Conservation (phyloP, 2,797 vertebrate genomes). For the Acanthurus lineatus region DNA sequence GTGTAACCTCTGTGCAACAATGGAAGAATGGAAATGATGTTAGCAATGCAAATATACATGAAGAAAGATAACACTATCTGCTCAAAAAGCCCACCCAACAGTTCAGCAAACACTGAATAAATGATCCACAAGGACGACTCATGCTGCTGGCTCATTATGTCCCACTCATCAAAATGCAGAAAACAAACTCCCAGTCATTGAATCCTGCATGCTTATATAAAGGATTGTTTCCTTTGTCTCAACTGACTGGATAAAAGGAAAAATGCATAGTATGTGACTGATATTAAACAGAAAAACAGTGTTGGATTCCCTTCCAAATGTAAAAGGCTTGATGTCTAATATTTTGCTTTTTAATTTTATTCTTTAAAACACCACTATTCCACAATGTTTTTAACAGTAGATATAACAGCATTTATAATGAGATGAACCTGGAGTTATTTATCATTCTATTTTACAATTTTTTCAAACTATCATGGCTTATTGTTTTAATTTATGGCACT, state of each 20-base stretch:
- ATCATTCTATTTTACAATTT: neutral
- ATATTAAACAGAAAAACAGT: neutral
- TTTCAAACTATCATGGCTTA: neutral
- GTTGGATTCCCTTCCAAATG: neutral
- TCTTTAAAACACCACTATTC: neutral
- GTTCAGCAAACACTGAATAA: conserved; percentile 59
- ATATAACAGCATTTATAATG: neutral
- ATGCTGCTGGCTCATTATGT: conserved; percentile 43
- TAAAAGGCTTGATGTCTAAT: neutral
- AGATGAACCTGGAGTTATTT: neutral
- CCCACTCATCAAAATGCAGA: conserved; percentile 30
- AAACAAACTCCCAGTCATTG: conserved; percentile 9
- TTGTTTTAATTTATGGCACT: neutral
- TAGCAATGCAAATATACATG: conserved; percentile 24
- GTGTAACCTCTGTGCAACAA: neutral
- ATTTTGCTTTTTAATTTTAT: neutral
- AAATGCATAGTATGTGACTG: neutral
- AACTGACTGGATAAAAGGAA: neutral
- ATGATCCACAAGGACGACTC: conserved; percentile 33
- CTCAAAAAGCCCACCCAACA: conserved; percentile 34
- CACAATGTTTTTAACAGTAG: neutral
- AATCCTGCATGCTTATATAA: neutral
- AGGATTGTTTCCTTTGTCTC: neutral
- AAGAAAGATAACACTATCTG: conserved; percentile 31
- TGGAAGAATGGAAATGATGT: conserved; percentile 21